phyloP scores from a whole-genome alignment of 2,797 vertebrate genomes.

The Argyrosomus regius region DNA sequence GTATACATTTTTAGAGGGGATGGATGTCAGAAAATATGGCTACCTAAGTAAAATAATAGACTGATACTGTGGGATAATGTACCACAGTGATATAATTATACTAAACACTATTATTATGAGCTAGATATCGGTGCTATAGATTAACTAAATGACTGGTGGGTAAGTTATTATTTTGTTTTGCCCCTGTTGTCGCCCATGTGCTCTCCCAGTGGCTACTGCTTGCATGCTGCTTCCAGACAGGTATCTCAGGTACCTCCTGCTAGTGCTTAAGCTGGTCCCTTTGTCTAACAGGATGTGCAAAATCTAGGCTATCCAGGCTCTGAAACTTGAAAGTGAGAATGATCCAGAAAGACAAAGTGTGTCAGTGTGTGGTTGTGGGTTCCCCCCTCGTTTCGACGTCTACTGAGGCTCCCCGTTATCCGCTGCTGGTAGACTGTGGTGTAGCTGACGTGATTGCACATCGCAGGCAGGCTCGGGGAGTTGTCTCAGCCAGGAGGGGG shows the following conservation, averaged over 20 bases:
- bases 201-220: not conserved
- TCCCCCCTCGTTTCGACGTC: not conserved
- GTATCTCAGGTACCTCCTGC: not conserved
- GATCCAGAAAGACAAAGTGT: constrained; percentile 17
- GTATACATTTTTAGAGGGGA: not conserved
- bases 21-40: not conserved
- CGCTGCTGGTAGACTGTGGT: constrained; percentile 55
- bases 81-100: not conserved
- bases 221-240: not conserved
- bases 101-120: not conserved
- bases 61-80: not conserved
- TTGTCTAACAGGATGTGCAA: constrained; percentile 1
- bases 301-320: not conserved
- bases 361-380: not conserved
- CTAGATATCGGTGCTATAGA: not conserved
- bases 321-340: not conserved
- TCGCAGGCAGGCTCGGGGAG: constrained; percentile 31
- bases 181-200: not conserved
- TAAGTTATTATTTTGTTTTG: not conserved
- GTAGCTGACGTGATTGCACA: constrained; percentile 67
- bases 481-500: constrained; percentile 41
- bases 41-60: not conserved
- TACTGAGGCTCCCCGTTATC: not conserved
- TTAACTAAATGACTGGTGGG: not conserved
- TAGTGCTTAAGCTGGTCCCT: not conserved